Percentiles rank a stretch among this genome's conserved stretches.
Evolutionary conservation across 2,888 invertebrate genomes (phyloP).

Genomic region (Drosophila nr. medialis): DNA sequence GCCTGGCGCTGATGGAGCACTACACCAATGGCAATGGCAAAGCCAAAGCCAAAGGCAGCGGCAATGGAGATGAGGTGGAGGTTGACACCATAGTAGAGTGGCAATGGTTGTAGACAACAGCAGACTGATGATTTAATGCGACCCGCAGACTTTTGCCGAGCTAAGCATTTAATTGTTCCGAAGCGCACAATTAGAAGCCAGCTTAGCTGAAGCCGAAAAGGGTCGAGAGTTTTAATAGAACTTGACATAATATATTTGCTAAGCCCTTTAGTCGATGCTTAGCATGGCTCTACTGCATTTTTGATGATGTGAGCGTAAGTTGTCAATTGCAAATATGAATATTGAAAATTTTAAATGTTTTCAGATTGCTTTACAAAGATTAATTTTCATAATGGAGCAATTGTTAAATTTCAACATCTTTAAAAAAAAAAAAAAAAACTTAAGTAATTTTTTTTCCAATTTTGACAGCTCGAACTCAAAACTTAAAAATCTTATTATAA

Average conservation of each 20-base stretch:
- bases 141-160: conserved; percentile 77
- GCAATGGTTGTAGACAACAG: conserved; percentile 60
- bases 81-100: conserved; percentile 17
- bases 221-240: conserved; percentile 12
- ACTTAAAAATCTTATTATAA: neutral
- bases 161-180: conserved; percentile 79
- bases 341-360: neutral
- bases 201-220: conserved; percentile 8
- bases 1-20: conserved; percentile 55
- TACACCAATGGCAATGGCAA: conserved; percentile 29
- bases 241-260: conserved; percentile 5
- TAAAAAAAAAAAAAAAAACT: too few relatives aligned
- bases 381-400: neutral
- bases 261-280: neutral
- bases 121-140: conserved; percentile 80
- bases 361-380: neutral
- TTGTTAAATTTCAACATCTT: neutral
- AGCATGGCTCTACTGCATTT: too few relatives aligned
- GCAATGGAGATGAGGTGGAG: conserved; percentile 29
- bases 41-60: neutral
- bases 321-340: neutral
- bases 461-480: neutral
- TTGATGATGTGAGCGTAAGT: neutral
- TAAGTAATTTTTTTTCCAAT: too few relatives aligned
- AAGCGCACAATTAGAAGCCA: conserved; percentile 50